A percentile compares a stretch with the other conserved stretches of the same genome.
Evolutionary conservation across 2,113 vertebrate genomes (phyloP).

Genomic region (Hassar affinis): DNA sequence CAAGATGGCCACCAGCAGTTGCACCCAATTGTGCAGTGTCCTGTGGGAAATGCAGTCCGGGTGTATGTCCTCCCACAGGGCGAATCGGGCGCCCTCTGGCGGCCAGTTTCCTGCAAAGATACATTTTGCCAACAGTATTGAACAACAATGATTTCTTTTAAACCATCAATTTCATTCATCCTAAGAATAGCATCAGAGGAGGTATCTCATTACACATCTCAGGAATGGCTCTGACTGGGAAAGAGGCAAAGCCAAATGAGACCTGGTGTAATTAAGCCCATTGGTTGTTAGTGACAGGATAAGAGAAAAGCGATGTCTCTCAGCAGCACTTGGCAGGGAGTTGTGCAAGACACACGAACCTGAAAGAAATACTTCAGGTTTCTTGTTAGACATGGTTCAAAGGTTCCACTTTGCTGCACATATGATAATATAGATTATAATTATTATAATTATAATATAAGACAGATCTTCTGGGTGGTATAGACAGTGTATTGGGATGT

Average conservation of each 20-base stretch:
- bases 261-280: conserved; percentile 33
- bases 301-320: conserved; percentile 20
- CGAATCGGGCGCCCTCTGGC: too few relatives aligned
- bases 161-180: conserved; percentile 1
- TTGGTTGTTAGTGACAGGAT: conserved; percentile 5
- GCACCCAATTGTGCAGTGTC: too few relatives aligned
- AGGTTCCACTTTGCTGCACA: background rate
- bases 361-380: background rate
- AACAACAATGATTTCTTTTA: background rate
- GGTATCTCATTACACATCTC: background rate
- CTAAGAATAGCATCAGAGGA: background rate
- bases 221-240: background rate
- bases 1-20: too few relatives aligned
- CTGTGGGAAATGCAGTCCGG: too few relatives aligned
- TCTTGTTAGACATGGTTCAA: background rate
- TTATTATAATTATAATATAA: too few relatives aligned
- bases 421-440: too few relatives aligned
- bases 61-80: too few relatives aligned
- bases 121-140: background rate
- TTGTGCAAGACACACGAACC: conserved; percentile 3
- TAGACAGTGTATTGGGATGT: background rate
- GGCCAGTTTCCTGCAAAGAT: background rate
- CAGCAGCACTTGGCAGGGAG: conserved; percentile 20
- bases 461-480: background rate
- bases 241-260: conserved; percentile 19